Evolutionary conservation across 2,113 vertebrate genomes (phyloP).

Genomic region (Mustelus asterias): DNA sequence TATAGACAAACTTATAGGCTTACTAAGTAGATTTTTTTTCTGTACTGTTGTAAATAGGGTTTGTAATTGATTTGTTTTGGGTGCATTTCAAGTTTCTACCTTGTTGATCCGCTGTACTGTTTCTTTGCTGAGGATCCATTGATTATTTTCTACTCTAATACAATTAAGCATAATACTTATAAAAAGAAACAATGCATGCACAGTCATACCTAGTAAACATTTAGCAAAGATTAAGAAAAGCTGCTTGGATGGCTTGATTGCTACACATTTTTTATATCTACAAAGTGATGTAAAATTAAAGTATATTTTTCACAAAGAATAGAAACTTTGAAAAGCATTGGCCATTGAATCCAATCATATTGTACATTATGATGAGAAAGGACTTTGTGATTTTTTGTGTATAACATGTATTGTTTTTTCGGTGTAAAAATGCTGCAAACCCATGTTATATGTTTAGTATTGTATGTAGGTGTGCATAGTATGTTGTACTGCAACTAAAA

Average conservation of each 20-base stretch:
- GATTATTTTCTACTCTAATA: constrained; percentile 41
- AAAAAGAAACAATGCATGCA: not conserved
- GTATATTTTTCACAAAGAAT: not conserved
- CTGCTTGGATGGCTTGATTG: not conserved
- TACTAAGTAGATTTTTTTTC: not conserved
- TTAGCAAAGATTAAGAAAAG: not conserved
- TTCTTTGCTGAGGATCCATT: not conserved
- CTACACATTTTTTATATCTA: not conserved
- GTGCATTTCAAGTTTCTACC: not conserved
- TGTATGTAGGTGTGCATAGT: not conserved
- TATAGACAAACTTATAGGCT: not conserved
- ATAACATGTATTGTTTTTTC: not conserved
- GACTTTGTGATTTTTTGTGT: not conserved
- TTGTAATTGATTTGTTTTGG: not conserved
- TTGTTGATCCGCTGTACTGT: not conserved
- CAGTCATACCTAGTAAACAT: not conserved
- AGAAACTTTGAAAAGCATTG: not conserved
- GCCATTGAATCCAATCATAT: not conserved
- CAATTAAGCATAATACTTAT: constrained; percentile 38
- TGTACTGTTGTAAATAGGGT: not conserved
- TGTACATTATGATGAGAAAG: not conserved
- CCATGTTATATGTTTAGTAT: no score
- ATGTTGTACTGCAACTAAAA: not conserved
- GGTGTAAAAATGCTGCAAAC: not conserved
- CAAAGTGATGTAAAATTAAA: not conserved